Base-by-base conservation (phyloP, 2,113 vertebrate genomes). In the Mormoops blainvillei region DNA sequence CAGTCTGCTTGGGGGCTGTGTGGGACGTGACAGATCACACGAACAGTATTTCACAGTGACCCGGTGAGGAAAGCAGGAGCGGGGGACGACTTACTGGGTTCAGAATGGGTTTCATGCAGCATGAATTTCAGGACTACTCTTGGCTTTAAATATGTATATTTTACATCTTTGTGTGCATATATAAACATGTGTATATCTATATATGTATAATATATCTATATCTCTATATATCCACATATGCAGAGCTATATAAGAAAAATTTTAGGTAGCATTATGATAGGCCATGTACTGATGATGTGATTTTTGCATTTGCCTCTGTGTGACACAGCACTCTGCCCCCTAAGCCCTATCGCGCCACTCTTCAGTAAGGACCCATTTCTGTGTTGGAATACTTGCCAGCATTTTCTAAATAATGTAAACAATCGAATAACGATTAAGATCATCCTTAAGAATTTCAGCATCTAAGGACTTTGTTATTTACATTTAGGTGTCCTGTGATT, bases 401-500 rank as follows among this genome's bases (percentile, higher is more conserved):
- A 68, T 26, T 88, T 91, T 96, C 78, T 92, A 56, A 91, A 86
- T 65, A 31, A n/a, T n/a, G 52, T 67, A 31, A 96, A 96, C 0
- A 41, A 36, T 65, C 87, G 70, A 54, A 50, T 85, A 92, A 95
- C 96, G 97, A 97, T 87, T 92, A 95, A 96, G 61, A 20, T 20
- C n/a, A 54, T 95, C 90, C 97, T 95, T 85, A 86, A 94, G 52
- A 86, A 54, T 97, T 87, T 81, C 26, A 52, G 45, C 36, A 65
- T 14, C 0, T 41, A 94, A 97, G 88, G 65, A 95, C 71, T 76
- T 43, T 94, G 20, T 95, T 65, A 94, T 89, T 96, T 67, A 63
- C 97, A 54, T 91, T 16, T 65, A 45, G 16, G 85, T 67, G 41
- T 96, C 95, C 97, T 43, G 84, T 91, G 81, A 96, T 97, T 96